Evolutionary conservation across 2,888 invertebrate genomes (phyloP), one percentile per base, ranked within the genome.

Genomic region (Yponomeuta cagnagella): DNA sequence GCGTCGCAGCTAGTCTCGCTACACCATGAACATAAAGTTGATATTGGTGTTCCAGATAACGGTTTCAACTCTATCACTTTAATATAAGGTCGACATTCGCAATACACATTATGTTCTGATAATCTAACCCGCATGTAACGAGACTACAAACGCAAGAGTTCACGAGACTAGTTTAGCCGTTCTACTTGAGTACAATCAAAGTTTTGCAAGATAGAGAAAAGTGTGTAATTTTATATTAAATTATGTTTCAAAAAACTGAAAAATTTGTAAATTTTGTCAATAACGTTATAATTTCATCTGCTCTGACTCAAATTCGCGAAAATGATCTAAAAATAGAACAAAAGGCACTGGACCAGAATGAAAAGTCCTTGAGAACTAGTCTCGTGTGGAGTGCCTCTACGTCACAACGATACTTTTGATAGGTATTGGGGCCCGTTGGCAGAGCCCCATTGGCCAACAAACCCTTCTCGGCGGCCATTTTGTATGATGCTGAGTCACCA

Each of bases 391-490:
- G 91, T 90, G 82, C 85, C 78, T 75, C 79, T 86, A 90, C 92
- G 92, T 92, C 91, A 91, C 80, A 79, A 79, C 82, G 79, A 81
- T 82, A 79, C 84, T 86, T 89, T 82, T 87, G 85, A 84, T 87
- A 87, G 85, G 80, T 89, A 89, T 84, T 85, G 87, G 84, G 85
- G 77, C 80, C 79, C 78, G 82, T 82, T 78, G 84, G 82, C 80
- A 78, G 78, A 79, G 77, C 79, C 83, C 77, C 86, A 90, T 91
- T 91, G 91, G 90, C 83, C 85, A 84, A 86, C 82, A 87, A 86
- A 89, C 87, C 90, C 90, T 91, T 85, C 86, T 82, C 85, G 90
- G 93, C 93, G 92, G 94, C 94, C 94, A 94, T 94, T 93, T 94
- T 94, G 93, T 87, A 81, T 85, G 84, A 83, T 93, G 93, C 89